Conservation (phyloP, 2,113 vertebrate species). For the Arizona elegans region DNA sequence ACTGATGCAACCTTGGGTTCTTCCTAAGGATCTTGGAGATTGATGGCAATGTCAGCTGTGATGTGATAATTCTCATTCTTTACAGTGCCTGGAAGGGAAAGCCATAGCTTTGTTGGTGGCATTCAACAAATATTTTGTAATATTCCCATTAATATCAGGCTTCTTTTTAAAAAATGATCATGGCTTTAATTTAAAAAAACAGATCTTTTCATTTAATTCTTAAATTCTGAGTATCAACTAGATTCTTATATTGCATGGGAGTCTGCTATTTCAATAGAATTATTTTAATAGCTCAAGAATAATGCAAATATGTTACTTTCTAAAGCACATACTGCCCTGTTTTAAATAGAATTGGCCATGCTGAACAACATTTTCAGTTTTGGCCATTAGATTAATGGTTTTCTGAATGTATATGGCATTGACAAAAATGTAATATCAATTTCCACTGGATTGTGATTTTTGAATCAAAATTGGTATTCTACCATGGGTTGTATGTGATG, state of each 20-base stretch:
- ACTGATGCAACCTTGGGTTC: neutral
- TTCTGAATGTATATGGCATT: neutral
- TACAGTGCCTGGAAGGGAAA: neutral
- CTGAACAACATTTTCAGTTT: neutral
- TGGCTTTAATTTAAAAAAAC: neutral
- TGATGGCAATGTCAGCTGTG: neutral
- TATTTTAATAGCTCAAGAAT: neutral
- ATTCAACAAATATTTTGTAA: neutral
- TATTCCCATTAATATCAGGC: neutral
- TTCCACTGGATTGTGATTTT: neutral
- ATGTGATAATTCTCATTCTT: neutral
- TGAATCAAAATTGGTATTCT: neutral
- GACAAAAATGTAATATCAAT: neutral
- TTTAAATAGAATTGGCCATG: neutral
- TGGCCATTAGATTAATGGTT: neutral
- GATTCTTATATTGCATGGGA: neutral
- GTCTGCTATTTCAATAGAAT: neutral
- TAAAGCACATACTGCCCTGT: neutral
- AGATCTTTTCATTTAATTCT: neutral
- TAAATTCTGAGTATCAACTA: neutral
- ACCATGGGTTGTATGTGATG: neutral
- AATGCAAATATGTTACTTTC: neutral
- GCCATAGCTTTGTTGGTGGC: neutral
- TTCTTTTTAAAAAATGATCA: neutral
- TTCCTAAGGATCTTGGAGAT: neutral